Evolutionary conservation across 2,113 vertebrate species (phyloP).

Genomic region (Melanostigma gelatinosum): DNA sequence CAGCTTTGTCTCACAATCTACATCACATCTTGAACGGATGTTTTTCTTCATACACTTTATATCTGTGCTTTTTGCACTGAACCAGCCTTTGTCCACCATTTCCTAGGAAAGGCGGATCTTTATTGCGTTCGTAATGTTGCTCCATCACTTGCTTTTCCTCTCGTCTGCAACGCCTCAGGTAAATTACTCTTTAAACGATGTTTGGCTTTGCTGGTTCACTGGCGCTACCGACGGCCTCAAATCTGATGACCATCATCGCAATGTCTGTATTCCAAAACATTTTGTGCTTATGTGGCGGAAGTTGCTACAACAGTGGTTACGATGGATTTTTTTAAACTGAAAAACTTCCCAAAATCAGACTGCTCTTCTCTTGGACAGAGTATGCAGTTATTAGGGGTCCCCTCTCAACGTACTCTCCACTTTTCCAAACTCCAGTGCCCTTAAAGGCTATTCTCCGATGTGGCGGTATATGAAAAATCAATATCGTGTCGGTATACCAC

Average conservation of each 20-base stretch:
- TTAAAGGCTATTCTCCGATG: background rate
- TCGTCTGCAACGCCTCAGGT: too few species aligned
- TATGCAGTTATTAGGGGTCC: background rate
- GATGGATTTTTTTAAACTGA: background rate
- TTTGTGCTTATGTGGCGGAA: too few species aligned
- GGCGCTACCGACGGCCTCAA: too few species aligned
- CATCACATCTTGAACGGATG: conserved; percentile 13
- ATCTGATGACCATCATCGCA: too few species aligned
- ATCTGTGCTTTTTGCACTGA: background rate
- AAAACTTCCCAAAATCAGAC: background rate
- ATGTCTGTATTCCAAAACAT: too few species aligned
- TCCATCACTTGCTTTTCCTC: too few species aligned
- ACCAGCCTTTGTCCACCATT: too few species aligned
- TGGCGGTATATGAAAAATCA: background rate
- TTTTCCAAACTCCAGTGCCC: background rate
- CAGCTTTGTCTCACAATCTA: conserved; percentile 14
- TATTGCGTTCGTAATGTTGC: too few species aligned
- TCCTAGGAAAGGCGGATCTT: too few species aligned
- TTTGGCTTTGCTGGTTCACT: too few species aligned
- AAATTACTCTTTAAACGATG: too few species aligned
- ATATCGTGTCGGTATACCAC: background rate
- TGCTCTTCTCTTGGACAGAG: background rate
- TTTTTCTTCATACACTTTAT: background rate
- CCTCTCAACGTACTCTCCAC: background rate
- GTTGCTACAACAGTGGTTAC: too few species aligned